These are phyloP conservation scores for Hemiprocne comata DNA, from an alignment of 2,113 vertebrate genomes.

Conservation along the genomic window DNA sequence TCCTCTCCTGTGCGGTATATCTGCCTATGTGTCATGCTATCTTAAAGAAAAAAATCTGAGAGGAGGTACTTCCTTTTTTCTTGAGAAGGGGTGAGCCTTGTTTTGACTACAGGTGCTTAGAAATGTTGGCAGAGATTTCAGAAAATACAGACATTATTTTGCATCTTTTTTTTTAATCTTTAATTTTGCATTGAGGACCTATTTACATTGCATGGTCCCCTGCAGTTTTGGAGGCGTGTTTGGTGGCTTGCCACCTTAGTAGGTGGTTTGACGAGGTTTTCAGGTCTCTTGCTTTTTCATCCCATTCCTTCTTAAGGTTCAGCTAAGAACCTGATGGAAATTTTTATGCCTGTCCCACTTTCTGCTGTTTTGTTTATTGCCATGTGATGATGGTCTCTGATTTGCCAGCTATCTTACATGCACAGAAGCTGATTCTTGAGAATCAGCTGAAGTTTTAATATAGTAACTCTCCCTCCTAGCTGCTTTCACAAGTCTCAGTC, in stretches of 20 bases:
- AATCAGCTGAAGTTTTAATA: neutral
- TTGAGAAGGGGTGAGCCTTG: neutral
- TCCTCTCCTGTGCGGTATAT: neutral
- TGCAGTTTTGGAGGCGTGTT: neutral
- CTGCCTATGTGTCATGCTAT: neutral
- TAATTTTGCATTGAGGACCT: no score
- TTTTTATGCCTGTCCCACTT: neutral
- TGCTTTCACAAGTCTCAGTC: neutral
- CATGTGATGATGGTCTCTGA: neutral
- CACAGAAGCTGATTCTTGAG: neutral
- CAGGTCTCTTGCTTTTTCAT: neutral
- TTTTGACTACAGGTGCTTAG: neutral
- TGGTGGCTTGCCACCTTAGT: neutral
- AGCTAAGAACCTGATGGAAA: neutral
- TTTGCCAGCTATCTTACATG: neutral
- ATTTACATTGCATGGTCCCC: neutral
- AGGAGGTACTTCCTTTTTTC: neutral
- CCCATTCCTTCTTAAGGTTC: neutral
- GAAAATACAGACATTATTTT: neutral
- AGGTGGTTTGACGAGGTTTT: neutral
- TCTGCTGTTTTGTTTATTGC: neutral
- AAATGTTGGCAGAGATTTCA: neutral
- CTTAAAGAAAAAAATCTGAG: neutral
- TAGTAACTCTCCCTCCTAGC: neutral
- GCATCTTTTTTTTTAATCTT: no score